A percentile compares a stretch with the other conserved stretches of the same genome.
Evolutionary conservation across 2,888 invertebrate species (phyloP).

Genomic region (Hetaerina titia): DNA sequence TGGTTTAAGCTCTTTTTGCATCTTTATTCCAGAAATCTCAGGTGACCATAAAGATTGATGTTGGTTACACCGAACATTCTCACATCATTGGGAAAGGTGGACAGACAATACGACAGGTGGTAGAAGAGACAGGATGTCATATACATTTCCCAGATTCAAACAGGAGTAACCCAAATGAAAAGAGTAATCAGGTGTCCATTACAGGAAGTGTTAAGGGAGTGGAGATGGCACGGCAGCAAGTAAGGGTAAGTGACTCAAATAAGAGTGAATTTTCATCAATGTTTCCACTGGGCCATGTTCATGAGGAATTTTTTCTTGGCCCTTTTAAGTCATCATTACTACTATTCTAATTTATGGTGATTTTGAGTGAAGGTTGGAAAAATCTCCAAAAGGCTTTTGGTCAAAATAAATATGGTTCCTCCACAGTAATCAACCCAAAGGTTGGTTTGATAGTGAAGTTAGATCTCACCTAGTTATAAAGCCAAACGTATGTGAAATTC

Average conservation of each 20-base stretch:
- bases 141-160: conserved; percentile 99
- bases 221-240: conserved; percentile 91
- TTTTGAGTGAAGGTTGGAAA: too few relatives aligned
- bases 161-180: conserved; percentile 93
- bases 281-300: too few relatives aligned
- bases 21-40: conserved; percentile 86
- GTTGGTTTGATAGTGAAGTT: too few relatives aligned
- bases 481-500: too few relatives aligned
- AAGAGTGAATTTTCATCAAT: too few relatives aligned
- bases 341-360: too few relatives aligned
- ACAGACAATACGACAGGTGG: conserved; percentile 89
- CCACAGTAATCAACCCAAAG: too few relatives aligned
- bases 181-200: conserved; percentile 98
- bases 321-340: too few relatives aligned
- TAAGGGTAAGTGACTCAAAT: conserved; percentile 83
- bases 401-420: too few relatives aligned
- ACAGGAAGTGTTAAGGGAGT: conserved; percentile 95
- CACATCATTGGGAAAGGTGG: conserved; percentile 98
- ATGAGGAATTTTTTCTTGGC: too few relatives aligned
- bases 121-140: conserved; percentile 98
- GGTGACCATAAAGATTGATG: conserved; percentile 98
- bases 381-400: too few relatives aligned
- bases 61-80: conserved; percentile 98
- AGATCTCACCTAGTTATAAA: too few relatives aligned
- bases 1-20: neutral